Conservation (phyloP, 2,113 vertebrate genomes). For the Cyphomyrus plagiostoma region DNA sequence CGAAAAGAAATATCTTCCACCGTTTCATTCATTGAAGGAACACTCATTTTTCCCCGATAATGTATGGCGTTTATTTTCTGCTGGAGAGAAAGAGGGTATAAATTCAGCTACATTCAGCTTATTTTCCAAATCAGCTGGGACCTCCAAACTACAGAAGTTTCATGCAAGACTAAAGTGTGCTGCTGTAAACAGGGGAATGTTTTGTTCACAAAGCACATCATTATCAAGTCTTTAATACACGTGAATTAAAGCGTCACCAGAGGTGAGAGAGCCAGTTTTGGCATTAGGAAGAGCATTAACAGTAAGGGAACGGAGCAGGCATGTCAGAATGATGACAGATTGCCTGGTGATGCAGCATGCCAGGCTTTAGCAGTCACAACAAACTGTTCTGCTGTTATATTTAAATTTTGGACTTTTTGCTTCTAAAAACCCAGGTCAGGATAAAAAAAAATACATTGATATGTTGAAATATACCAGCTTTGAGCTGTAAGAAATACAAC, state of each 20-base stretch:
- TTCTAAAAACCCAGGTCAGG: not conserved
- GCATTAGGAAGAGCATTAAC: not conserved
- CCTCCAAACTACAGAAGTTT: not conserved
- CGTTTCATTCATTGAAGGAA: not conserved
- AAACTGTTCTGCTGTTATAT: not conserved
- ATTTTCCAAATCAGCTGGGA: not conserved
- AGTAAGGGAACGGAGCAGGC: not conserved
- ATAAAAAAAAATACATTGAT: not conserved
- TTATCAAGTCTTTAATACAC: not conserved
- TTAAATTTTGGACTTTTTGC: not conserved
- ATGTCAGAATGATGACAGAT: not conserved
- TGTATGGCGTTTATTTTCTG: not conserved
- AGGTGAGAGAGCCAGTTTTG: not conserved
- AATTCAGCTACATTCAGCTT: not conserved
- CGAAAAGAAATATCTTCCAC: not conserved
- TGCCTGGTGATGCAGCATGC: not conserved
- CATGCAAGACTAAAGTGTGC: not conserved
- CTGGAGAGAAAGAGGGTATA: not conserved
- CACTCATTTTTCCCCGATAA: not conserved
- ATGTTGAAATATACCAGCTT: not conserved
- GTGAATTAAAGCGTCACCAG: not conserved
- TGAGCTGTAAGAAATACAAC: not conserved
- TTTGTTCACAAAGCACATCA: not conserved
- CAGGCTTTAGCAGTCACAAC: not conserved
- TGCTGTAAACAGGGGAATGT: not conserved